Evolutionary conservation across 2,797 vertebrate species (phyloP), one percentile per base, ranked within the genome.

Genomic region (Oophaga sylvatica): DNA sequence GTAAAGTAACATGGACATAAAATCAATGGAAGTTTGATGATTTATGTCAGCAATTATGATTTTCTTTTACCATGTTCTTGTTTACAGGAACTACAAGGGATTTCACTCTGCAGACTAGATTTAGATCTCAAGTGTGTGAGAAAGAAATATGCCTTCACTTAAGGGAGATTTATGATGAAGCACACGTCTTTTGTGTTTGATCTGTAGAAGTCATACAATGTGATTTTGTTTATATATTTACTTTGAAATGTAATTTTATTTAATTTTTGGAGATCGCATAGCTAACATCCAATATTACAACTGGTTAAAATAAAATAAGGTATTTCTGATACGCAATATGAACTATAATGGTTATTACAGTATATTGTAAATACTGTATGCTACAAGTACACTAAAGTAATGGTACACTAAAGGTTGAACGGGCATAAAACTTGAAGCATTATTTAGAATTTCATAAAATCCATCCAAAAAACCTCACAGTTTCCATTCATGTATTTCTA

Each of bases 1-100:
- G 77, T 88, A 88, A 88, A 88, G 48, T 76, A 84, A 85, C 70
- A n/a, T 53, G n/a, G 87, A 85, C 87, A 81, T 67, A 56, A 88
- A 88, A 88, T 88, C 87, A 19, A 81, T 88, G 60, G 15, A 13
- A 65, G 26, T 77, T 76, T 88, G 87, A 88, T 85, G 83, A 88
- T 88, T 81, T 88, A 88, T 85, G 62, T 77, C 60, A 67, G 62
- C 75, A 83, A 83, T 84, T 84, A 84, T 77, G 78, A 35, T 79
- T 88, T 56, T 83, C 63, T 78, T 68, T 35, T 53, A 41, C 20
- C 63, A 35, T 13, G 6, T 68, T 77, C 20, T 68, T 16, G 35
- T 77, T 81, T 84, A 85, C 62, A 60, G 76, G 57, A 88, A 84
- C 62, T 81, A 57, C 15, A 62, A 20, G 31, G 45, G 65, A 85